Evolutionary conservation across 2,113 vertebrate genomes (phyloP).

Genomic region (Ictalurus punctatus): DNA sequence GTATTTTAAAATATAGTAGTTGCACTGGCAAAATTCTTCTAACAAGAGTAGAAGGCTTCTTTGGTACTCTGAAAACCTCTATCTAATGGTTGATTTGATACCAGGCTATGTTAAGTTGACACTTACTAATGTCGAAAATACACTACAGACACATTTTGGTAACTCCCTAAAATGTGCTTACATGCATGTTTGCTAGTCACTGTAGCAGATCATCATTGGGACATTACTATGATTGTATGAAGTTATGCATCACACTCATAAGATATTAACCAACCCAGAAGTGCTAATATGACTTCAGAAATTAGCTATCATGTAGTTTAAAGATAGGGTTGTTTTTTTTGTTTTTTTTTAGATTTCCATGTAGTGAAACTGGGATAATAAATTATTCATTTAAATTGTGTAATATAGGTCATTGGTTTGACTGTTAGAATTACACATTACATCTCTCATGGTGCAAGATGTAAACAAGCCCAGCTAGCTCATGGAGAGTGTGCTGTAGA

Average conservation of each 20-base stretch:
- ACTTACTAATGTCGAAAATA: not conserved
- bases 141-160: not conserved
- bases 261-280: not conserved
- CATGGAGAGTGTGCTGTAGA: not conserved
- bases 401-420: not conserved
- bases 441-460: not conserved
- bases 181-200: not conserved
- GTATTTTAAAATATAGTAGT: not conserved
- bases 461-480: not conserved
- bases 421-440: not conserved
- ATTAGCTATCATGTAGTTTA: not conserved
- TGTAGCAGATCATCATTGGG: not conserved
- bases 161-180: not conserved
- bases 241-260: not conserved
- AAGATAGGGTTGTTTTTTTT: not conserved
- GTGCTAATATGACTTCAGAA: not conserved
- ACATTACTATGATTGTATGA: not conserved
- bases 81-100: not conserved
- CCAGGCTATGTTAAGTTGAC: not conserved
- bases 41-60: not conserved
- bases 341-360: not conserved
- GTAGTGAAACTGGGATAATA: not conserved
- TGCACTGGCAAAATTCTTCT: not conserved
- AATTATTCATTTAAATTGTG: conserved; percentile 10
- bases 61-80: not conserved